Conservation (phyloP, 2,888 invertebrate genomes). For the Nowickia ferox region DNA sequence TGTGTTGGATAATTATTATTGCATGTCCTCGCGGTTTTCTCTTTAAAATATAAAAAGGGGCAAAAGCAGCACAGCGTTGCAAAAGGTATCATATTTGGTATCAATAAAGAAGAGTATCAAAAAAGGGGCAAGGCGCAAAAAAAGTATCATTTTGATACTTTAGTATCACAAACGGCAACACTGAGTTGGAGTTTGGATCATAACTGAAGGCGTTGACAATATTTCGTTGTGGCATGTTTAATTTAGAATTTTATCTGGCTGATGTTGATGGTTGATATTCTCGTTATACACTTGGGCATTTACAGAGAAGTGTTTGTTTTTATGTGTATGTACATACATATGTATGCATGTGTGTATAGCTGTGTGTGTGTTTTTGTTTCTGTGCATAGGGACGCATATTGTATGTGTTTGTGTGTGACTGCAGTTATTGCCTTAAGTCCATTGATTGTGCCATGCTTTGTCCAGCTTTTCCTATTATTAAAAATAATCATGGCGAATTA, state of each 20-base stretch:
- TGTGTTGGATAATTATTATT: too few relatives aligned
- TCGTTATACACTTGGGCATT: neutral
- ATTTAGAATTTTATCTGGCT: constrained; percentile 54
- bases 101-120: too few relatives aligned
- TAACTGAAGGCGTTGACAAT: constrained; percentile 70
- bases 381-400: neutral
- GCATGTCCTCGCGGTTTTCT: too few relatives aligned
- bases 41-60: too few relatives aligned
- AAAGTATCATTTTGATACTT: too few relatives aligned
- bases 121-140: too few relatives aligned
- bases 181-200: constrained; percentile 60
- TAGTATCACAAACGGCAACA: too few relatives aligned
- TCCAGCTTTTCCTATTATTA: constrained; percentile 23
- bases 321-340: neutral
- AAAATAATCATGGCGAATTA: constrained; percentile 52
- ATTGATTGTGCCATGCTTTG: constrained; percentile 36
- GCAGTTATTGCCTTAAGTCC: constrained; percentile 47
- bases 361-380: neutral
- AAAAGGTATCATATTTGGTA: too few relatives aligned
- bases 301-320: neutral
- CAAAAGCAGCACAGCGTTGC: too few relatives aligned
- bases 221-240: constrained; percentile 62
- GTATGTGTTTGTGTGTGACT: neutral
- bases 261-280: constrained; percentile 8
- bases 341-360: neutral